phyloP scores from a whole-genome alignment of 1,140 invertebrate genomes.

The Trypoxylus dichotomus region DNA sequence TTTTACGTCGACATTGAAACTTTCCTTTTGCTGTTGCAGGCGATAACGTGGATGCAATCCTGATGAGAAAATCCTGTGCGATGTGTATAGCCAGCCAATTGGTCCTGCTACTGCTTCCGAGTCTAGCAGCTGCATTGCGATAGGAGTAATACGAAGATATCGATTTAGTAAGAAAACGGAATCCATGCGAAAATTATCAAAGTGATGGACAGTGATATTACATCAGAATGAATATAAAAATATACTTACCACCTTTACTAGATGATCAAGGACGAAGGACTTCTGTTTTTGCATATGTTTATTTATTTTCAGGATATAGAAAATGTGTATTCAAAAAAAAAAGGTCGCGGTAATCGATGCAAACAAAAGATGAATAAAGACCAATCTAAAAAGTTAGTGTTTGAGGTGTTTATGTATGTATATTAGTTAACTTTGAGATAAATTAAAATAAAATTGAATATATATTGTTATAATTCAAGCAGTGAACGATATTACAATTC shows the following conservation, averaged over 20 bases:
- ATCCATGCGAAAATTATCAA: neutral
- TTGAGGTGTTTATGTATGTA: slow-evolving; percentile 18
- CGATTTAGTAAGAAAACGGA: neutral
- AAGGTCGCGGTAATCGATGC: neutral
- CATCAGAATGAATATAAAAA: neutral
- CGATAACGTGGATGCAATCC: slow-evolving; percentile 52
- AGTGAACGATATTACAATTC: neutral
- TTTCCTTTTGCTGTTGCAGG: slow-evolving; percentile 42
- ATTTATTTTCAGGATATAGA: slow-evolving; percentile 4
- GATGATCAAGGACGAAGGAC: neutral
- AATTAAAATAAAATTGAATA: neutral
- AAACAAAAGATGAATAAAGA: neutral
- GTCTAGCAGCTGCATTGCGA: slow-evolving; percentile 43
- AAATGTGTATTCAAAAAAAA: neutral
- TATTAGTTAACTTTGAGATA: neutral
- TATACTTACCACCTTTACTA: neutral
- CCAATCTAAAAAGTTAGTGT: slow-evolving; percentile 15
- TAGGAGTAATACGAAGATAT: slow-evolving; percentile 36
- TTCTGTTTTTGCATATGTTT: slow-evolving; percentile 16
- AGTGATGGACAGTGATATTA: slow-evolving; percentile 17
- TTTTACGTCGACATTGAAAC: slow-evolving; percentile 13
- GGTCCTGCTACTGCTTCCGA: slow-evolving; percentile 45
- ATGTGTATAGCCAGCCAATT: slow-evolving; percentile 51
- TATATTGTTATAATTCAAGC: neutral
- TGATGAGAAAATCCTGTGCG: slow-evolving; percentile 51